These are phyloP conservation scores for Varanus komodoensis DNA, from an alignment of 2,113 vertebrate species.

Conservation along the genomic window DNA sequence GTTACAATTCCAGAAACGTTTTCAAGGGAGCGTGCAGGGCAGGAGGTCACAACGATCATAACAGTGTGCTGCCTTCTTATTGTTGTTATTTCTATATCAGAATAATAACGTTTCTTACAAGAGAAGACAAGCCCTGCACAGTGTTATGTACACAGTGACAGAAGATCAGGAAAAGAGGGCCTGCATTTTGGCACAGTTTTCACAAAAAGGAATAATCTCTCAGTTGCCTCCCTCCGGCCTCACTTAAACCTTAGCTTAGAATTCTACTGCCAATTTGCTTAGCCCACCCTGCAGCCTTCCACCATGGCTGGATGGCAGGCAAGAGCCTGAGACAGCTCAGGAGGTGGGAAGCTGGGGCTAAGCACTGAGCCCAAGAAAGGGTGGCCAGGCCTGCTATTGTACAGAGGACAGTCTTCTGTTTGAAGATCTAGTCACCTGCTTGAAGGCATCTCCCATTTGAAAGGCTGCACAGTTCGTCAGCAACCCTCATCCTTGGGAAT, in stretches of 20 bases:
- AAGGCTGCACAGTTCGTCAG: no score
- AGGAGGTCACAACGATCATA: slow-evolving; percentile 51
- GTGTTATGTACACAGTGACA: neutral
- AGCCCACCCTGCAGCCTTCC: neutral
- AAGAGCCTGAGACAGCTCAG: no score
- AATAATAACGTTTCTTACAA: slow-evolving; percentile 14
- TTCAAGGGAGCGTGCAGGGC: slow-evolving; percentile 20
- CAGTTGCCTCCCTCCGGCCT: neutral
- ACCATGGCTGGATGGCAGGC: neutral
- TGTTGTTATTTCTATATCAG: slow-evolving; percentile 62
- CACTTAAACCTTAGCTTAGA: neutral
- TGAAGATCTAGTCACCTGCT: no score
- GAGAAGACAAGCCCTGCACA: neutral
- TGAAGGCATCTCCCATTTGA: no score
- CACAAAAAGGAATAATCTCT: neutral
- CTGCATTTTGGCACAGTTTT: slow-evolving; percentile 36
- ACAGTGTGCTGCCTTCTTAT: slow-evolving; percentile 25
- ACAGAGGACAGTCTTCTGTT: no score
- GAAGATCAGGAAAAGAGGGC: slow-evolving; percentile 16
- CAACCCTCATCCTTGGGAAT: no score
- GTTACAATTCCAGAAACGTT: slow-evolving; percentile 57
- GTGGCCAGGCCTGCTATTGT: no score
- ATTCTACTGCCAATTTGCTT: neutral
- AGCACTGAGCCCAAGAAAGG: neutral
- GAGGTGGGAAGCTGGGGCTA: neutral